Evolutionary conservation across 2,113 vertebrate species (phyloP).

Genomic region (Pomatorhinus ruficollis): DNA sequence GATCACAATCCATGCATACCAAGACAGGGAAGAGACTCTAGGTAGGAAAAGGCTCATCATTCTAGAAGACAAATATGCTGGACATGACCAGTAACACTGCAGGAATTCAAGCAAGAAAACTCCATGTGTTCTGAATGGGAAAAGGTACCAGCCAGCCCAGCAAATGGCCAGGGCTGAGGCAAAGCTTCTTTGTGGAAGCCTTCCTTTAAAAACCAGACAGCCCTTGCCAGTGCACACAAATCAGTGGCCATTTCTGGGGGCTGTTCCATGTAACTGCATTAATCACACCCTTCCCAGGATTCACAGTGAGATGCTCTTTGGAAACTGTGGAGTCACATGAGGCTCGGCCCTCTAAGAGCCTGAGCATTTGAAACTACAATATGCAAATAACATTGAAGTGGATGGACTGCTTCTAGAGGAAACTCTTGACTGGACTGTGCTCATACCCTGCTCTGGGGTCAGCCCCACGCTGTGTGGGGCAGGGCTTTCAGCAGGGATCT

Average conservation of each 20-base stretch:
- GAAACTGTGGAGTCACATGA: background rate
- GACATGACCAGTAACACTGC: background rate
- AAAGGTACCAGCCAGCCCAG: background rate
- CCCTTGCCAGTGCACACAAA: accelerated
- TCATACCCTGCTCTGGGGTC: background rate
- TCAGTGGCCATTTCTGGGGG: background rate
- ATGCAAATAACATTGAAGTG: background rate
- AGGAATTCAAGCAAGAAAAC: background rate
- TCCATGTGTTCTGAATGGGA: background rate
- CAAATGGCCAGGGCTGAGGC: background rate
- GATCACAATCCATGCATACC: background rate
- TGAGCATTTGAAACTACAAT: background rate
- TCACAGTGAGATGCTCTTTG: background rate
- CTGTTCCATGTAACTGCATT: background rate
- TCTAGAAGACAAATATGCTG: background rate
- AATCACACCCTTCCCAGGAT: background rate
- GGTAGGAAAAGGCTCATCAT: background rate
- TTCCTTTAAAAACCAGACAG: background rate
- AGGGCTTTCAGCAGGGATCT: background rate
- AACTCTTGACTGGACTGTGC: background rate
- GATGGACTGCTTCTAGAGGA: background rate
- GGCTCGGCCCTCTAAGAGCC: background rate
- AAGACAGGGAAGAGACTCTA: background rate
- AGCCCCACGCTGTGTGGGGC: background rate
- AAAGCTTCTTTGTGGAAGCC: background rate